Percentiles rank a stretch among this genome's conserved stretches.
Conservation (phyloP, 2,797 vertebrate genomes). For the Notolabrus celidotus region DNA sequence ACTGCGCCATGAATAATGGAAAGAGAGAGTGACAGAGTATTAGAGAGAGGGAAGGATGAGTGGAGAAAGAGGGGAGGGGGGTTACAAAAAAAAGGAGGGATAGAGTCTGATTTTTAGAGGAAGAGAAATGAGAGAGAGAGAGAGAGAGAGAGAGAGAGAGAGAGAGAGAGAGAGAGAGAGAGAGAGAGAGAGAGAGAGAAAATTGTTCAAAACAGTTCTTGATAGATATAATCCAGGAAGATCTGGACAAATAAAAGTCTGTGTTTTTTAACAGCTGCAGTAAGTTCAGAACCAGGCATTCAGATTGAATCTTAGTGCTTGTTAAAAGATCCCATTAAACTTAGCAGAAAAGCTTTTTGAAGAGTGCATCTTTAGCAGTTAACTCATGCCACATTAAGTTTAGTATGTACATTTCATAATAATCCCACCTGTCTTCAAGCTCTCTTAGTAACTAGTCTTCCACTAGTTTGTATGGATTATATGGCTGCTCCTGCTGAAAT, state of each 20-base stretch:
- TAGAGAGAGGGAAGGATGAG: slow-evolving; percentile 36
- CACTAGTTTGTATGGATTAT: too few species aligned
- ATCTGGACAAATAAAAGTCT: neutral
- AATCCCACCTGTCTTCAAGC: too few species aligned
- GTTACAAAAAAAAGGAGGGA: slow-evolving; percentile 22
- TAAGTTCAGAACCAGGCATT: neutral
- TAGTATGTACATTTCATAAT: too few species aligned
- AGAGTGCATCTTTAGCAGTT: too few species aligned
- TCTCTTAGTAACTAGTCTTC: too few species aligned
- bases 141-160: neutral
- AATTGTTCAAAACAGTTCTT: too few species aligned
- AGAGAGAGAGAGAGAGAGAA: neutral
- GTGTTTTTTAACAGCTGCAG: neutral
- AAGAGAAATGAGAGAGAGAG: slow-evolving; percentile 2
- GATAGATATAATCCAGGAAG: neutral
- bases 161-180: slow-evolving; percentile 7
- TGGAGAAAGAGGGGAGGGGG: slow-evolving; percentile 3
- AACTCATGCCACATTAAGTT: too few species aligned
- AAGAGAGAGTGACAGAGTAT: slow-evolving; percentile 74
- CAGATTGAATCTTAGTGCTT: too few species aligned
- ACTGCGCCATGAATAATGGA: slow-evolving; percentile 85
- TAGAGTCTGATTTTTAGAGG: slow-evolving; percentile 21
- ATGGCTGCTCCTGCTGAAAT: too few species aligned
- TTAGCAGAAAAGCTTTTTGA: too few species aligned
- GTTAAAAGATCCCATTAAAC: too few species aligned